Evolutionary conservation across 2,113 vertebrate species (phyloP).

Genomic region (Microcebus tavaratra): DNA sequence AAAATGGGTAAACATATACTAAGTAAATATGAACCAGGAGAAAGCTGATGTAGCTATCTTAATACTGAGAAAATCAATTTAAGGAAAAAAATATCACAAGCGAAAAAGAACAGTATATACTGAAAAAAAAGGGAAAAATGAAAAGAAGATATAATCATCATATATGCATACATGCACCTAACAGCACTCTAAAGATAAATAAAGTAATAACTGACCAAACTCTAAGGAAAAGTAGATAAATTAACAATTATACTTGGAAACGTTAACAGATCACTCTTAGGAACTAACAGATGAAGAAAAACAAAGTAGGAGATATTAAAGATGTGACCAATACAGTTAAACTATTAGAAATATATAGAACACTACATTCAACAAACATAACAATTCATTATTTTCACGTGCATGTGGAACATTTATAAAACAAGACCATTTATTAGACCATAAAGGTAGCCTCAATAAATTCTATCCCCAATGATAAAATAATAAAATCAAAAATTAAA

Average conservation of each 20-base stretch:
- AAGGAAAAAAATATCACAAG: neutral
- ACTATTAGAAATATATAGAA: neutral
- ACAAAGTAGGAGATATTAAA: neutral
- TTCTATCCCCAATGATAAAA: neutral
- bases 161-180: neutral
- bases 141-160: neutral
- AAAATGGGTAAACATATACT: neutral
- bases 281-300: neutral
- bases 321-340: neutral
- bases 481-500: conserved; percentile 8
- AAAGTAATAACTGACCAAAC: neutral
- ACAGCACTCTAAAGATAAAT: neutral
- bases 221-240: neutral
- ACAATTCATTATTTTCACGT: neutral
- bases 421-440: neutral
- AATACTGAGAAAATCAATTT: neutral
- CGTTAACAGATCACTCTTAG: neutral
- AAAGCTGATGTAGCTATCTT: neutral
- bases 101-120: neutral
- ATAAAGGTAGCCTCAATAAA: neutral
- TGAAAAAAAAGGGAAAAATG: neutral
- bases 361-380: neutral
- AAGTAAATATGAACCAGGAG: neutral
- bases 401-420: neutral
- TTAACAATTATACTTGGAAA: neutral